Base-by-base conservation (phyloP, 2,888 invertebrate species). In the Pristionchus exspectatus region DNA sequence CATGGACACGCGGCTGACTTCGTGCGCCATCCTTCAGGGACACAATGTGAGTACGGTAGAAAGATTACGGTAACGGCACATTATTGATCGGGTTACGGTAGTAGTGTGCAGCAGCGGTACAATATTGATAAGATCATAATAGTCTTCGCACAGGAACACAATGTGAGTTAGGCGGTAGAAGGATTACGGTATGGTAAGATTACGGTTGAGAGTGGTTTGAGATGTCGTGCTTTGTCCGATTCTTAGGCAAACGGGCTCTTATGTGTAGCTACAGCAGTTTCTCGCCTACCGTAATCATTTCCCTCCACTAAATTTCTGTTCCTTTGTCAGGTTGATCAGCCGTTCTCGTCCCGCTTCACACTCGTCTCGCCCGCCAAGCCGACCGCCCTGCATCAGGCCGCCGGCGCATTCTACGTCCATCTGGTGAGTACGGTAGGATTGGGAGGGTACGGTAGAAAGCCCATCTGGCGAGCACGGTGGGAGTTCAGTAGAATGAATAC, bases 1-100 rank as follows among this genome's bases (percentile, higher is more conserved):
- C 84, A 93, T 93, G 93, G 93, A 93, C 87, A 89, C 91, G 38
- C 91, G 91, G 54, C 63, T 93, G 72, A 92, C 92, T 33, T 91
- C 92, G 18, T 91, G 90, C 86, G 91, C 92, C 84, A 89, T 92
- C 44, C 91, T 92, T 0, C 56, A 87, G 27, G 54, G 54, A 44
- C 87, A 87, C 59, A 69, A 56, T 69, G 87, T 87, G 72, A 56
- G 87, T 84, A n/a, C 77, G 77, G 77, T 77, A 44, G 38, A 12
- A 77, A 10, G n/a, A 12, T 27, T 69, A 69, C 4, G 16, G 38
- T 33, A 74, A 38, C 38, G 3, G n/a, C n/a, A n/a, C n/a, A n/a
- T n/a, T n/a, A n/a, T n/a, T n/a, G n/a, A n/a, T n/a, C n/a, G n/a
- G n/a, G n/a, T n/a, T n/a, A n/a, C n/a, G n/a, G n/a, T n/a, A n/a